A percentile compares a stretch with the other conserved stretches of the same genome.
Conservation (phyloP, 2,113 vertebrate species). For the Prolemur simus region DNA sequence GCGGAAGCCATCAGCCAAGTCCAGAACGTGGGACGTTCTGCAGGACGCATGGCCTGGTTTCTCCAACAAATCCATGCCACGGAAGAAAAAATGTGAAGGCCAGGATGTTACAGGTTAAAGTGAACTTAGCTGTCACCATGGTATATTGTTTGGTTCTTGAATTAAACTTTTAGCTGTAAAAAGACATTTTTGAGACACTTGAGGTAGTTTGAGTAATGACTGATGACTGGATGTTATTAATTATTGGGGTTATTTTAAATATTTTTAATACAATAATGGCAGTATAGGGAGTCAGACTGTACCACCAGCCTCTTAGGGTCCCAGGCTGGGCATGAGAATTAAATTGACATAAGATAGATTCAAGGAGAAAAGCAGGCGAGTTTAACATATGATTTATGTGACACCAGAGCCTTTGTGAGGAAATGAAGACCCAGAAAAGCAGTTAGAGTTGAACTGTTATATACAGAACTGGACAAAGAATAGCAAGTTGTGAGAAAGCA, state of each 20-base stretch:
- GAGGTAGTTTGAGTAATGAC: neutral
- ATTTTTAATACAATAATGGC: neutral
- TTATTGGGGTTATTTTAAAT: neutral
- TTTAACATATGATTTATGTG: neutral
- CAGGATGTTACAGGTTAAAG: neutral
- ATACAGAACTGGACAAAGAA: neutral
- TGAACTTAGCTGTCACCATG: neutral
- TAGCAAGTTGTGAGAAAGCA: neutral
- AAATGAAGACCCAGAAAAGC: neutral
- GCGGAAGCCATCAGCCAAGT: neutral
- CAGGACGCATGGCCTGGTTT: neutral
- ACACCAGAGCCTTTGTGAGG: rapidly evolving
- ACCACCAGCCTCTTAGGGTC: neutral
- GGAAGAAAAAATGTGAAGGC: neutral
- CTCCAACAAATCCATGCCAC: neutral
- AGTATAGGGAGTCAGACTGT: neutral
- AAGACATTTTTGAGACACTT: neutral
- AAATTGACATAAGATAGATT: neutral
- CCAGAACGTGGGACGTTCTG: neutral
- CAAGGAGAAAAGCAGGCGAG: neutral
- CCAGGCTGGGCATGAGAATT: neutral
- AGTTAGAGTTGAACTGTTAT: neutral
- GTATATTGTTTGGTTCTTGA: neutral
- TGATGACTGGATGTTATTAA: neutral
- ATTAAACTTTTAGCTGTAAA: neutral